Conservation (phyloP, 2,113 vertebrate genomes). For the Ceyx cyanopectus region DNA sequence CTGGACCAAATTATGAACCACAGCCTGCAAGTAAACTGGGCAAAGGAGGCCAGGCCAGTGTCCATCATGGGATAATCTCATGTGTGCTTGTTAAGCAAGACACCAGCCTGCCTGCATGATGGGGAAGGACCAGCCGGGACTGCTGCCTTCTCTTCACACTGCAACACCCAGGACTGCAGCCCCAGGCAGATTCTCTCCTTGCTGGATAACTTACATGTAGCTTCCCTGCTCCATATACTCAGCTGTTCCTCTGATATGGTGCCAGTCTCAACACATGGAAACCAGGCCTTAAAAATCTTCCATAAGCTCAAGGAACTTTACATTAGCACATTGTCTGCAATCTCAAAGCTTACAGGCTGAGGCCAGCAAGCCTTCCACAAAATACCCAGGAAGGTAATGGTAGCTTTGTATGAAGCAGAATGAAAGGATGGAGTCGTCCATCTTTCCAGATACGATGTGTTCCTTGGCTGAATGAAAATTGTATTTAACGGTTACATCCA, state of each 20-base stretch:
- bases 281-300: constrained; percentile 51
- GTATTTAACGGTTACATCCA: not conserved
- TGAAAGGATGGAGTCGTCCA: not conserved
- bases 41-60: not conserved
- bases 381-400: not conserved
- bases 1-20: not conserved
- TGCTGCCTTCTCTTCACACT: not conserved
- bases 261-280: constrained; percentile 66
- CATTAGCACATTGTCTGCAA: constrained; percentile 19
- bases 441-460: not conserved
- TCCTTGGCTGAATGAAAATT: not conserved
- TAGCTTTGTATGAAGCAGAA: not conserved
- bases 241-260: constrained; percentile 63
- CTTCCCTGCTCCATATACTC: constrained; percentile 58
- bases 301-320: constrained; percentile 58
- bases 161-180: not conserved
- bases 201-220: constrained; percentile 2
- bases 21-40: rapidly evolving
- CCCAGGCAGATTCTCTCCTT: constrained; percentile 21
- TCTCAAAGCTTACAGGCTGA: constrained; percentile 21
- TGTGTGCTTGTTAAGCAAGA: not conserved
- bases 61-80: not conserved
- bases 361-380: not conserved
- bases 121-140: not conserved
- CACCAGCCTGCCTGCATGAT: rapidly evolving